These are phyloP conservation scores for Coluber constrictor DNA, from an alignment of 2,797 vertebrate species.

Conservation along the genomic window DNA sequence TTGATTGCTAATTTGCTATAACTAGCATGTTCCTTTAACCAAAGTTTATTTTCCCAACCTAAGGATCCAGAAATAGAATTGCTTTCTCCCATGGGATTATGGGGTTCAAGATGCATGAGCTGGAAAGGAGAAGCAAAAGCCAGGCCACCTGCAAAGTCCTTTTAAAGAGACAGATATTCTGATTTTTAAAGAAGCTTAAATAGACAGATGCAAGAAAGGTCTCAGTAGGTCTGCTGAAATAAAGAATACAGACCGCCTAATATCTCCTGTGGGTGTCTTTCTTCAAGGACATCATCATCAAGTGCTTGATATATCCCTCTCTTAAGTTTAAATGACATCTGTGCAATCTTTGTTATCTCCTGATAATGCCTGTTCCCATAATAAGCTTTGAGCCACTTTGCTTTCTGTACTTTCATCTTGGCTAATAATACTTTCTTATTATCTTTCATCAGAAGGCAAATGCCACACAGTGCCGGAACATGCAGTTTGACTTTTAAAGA, in stretches of 20 bases:
- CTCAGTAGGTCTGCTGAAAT: neutral
- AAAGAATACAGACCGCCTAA: neutral
- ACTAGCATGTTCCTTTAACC: neutral
- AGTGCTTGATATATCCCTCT: neutral
- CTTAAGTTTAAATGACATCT: neutral
- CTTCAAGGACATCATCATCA: fast-evolving
- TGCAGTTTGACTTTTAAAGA: neutral
- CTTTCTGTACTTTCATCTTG: neutral
- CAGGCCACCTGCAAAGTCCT: neutral
- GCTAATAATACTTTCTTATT: slow-evolving; percentile 5
- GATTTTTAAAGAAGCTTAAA: neutral
- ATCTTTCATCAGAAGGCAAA: slow-evolving; percentile 14
- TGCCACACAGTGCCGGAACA: slow-evolving; percentile 3
- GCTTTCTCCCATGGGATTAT: neutral
- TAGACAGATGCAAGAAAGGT: neutral
- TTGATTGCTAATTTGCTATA: neutral
- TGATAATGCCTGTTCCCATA: neutral
- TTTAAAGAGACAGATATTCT: neutral
- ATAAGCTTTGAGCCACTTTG: neutral
- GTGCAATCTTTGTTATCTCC: neutral
- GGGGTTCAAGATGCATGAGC: neutral
- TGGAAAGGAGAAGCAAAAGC: neutral
- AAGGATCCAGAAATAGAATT: neutral
- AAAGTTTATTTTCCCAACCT: neutral
- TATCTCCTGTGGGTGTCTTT: neutral